Conservation (phyloP, 2,888 invertebrate species). For the Neoaliturus tenellus region DNA sequence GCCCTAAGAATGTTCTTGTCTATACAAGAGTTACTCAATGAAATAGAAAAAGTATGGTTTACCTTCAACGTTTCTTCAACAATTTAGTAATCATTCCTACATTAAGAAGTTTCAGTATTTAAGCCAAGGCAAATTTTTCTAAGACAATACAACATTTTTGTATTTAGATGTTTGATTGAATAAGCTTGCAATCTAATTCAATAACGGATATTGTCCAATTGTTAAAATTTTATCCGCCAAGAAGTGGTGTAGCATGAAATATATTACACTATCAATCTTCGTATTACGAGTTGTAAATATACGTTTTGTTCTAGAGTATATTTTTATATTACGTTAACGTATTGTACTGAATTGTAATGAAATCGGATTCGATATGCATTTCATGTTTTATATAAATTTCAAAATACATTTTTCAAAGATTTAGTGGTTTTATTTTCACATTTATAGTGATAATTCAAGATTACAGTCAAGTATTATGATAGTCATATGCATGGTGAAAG, state of each 20-base stretch:
- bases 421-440: not conserved
- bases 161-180: not conserved
- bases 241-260: not conserved
- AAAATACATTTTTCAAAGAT: not conserved
- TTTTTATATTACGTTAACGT: constrained; percentile 1
- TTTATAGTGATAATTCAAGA: too few species aligned
- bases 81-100: too few species aligned
- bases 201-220: not conserved
- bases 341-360: constrained; percentile 27
- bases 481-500: too few species aligned
- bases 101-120: too few species aligned
- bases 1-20: too few species aligned
- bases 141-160: not conserved
- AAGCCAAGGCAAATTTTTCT: too few species aligned
- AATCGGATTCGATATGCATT: constrained; percentile 27
- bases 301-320: constrained; percentile 7
- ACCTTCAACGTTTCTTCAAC: too few species aligned
- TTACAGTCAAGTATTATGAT: too few species aligned
- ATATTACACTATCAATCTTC: not conserved
- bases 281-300: not conserved
- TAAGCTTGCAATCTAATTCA: not conserved
- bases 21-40: too few species aligned
- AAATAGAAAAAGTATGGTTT: too few species aligned
- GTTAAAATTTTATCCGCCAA: not conserved
- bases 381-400: constrained; percentile 10